Evolutionary conservation across 1,140 invertebrate species (phyloP).

Genomic region (Lasioglossum albipes): DNA sequence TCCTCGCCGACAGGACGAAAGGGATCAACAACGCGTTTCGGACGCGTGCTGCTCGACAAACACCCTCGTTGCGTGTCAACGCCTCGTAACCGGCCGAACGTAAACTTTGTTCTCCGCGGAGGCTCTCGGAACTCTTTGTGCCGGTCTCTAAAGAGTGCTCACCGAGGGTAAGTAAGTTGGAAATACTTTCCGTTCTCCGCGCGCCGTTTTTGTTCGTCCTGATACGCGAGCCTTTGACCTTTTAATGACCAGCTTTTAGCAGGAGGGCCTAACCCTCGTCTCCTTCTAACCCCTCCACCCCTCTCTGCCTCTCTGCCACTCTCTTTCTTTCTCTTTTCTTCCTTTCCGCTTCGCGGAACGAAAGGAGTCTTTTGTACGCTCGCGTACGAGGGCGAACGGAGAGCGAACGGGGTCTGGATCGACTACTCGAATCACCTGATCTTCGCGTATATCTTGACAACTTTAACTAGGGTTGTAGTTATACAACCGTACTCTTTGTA

Average conservation of each 20-base stretch:
- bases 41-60: neutral
- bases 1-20: neutral
- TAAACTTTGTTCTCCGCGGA: slow-evolving; percentile 9
- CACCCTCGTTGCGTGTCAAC: slow-evolving; percentile 9
- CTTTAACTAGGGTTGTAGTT: neutral
- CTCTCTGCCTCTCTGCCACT: neutral
- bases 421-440: neutral
- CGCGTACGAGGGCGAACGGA: neutral
- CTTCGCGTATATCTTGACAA: slow-evolving; percentile 3
- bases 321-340: neutral
- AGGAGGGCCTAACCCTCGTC: neutral
- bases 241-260: neutral
- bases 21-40: neutral
- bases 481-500: neutral
- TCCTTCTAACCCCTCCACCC: no score
- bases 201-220: neutral
- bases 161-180: neutral
- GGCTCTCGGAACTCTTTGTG: slow-evolving; percentile 1
- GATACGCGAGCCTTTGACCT: neutral
- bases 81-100: slow-evolving; percentile 4
- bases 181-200: neutral
- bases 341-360: neutral
- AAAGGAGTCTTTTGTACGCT: slow-evolving; percentile 1
- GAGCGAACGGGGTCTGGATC: neutral
- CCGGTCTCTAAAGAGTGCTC: neutral